Evolutionary conservation across 2,888 invertebrate genomes (phyloP), one percentile per base, ranked within the genome.

Genomic region (Diogma glabrata): DNA sequence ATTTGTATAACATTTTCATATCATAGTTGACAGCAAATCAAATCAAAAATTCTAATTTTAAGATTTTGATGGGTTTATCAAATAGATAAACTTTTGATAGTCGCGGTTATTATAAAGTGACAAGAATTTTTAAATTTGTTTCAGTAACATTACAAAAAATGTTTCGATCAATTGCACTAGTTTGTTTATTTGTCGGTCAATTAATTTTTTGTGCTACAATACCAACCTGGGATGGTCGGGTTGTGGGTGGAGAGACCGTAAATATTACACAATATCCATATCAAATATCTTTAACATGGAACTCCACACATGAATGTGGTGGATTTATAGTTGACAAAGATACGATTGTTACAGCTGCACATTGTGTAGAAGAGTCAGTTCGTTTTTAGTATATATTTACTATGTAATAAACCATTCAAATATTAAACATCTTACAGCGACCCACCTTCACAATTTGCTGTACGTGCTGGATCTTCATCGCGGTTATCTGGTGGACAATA

Each of bases 291-390:
- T 47, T 68, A 24, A 52, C 55, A n/a, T 20, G 53, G 5, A 58
- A 57, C 17, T 60, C 60, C 4, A 52, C 19, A 3, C 64, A 66
- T 52, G 53, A 52, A 19, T 67, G 67, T 49, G 67, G 67, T 12
- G 67, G 64, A 26, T 59, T 63, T 0, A 64, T 69, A 24, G 53
- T 69, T 20, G 66, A 65, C 53, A 53, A 60, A 23, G 61, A 62
- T 9, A 67, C 64, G 24, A 60, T 69, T 23, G 12, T 67, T 22
- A 69, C 69, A n/a, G 67, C 67, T 1, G 66, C 66, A 1, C 67
- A 68, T 54, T 67, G 67, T 51, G 50, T 67, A 1, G 36, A 38
- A n/a, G n/a, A n/a, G n/a, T n/a, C 40, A n/a, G 53, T 53, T 51
- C 23, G 43, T 43, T n/a, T 43, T n/a, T n/a, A 8, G 5, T 20